Evolutionary conservation across 2,888 invertebrate genomes (phyloP), one percentile per base, ranked within the genome.

Genomic region (Agrochola lychnidis): DNA sequence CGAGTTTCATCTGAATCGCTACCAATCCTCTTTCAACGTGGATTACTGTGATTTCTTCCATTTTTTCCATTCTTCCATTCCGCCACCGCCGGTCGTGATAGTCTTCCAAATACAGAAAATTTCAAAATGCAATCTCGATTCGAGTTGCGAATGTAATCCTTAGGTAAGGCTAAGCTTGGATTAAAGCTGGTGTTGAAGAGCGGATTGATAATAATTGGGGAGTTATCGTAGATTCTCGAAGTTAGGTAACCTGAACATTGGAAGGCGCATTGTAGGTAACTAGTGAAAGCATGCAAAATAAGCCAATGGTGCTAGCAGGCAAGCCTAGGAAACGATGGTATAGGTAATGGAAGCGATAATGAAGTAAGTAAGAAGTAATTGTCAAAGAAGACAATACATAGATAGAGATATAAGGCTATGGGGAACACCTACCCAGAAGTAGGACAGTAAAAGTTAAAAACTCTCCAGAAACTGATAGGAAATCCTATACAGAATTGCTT

Each of bases 41-140:
- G 76, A 78, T 87, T 86, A 79, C 66, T 78, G 72, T 67, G 63
- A 80, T 80, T 68, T 78, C 51, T 79, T 86, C 74, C 70, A 67
- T 76, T 82, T 82, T 76, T 79, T 82, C 40, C 74, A 76, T 79
- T 78, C 62, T 72, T 76, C 70, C 77, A 68, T 81, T 88, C 42
- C 70, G 57, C 48, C 5, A 51, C 45, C 4, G 45, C 48, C 73
- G 42, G 45, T 69, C 42, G 51, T 7, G 5, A 59, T 73, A 62
- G 57, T 51, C 56, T 70, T 64, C 40, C 30, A 22, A 62, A 57
- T 45, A 76, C 56, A 82, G 61, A 67, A 74, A 70, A 74, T 71
- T 62, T 80, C 30, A 14, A 36, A 78, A 75, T 76, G 78, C 73
- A 74, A 74, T 83, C 68, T 81, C 67, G 76, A 61, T 77, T 53